Evolutionary conservation across 2,888 invertebrate species (phyloP), one percentile per base, ranked within the genome.

Genomic region (Cataglyphis rosenhaueri): DNA sequence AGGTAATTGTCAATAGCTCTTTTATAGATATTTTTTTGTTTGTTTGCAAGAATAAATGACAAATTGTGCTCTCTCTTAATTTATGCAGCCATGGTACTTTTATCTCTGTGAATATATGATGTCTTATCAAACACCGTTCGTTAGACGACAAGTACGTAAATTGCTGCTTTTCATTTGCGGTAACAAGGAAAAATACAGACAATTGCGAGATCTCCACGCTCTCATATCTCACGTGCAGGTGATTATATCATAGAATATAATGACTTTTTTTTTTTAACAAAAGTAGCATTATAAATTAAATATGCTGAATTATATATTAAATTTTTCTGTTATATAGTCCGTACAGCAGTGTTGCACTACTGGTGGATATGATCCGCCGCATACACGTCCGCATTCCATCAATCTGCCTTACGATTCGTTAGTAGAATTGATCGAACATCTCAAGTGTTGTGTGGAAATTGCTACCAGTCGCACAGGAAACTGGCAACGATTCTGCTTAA

Each of bases 21-120:
- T 52, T 35, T 75, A 12, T 9, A 48, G 18, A n/a, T 5, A 18
- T 3, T 35, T 35, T 48, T 70, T 48, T 21, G 0, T 12, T 76
- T 65, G 1, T 59, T 57, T 59, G 10, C 1, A 35, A 65, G 18
- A 65, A 59, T 71, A 64, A 9, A 44, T 44, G 18, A 70, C 38
- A n/a, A 57, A 64, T 76, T 0, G 6, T 59, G 29, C n/a, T 95
- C 94, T 86, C 57, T 76, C 29, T 29, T 73, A 29, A 64, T 41
- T 2, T 62, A 57, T 84, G 41, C 95, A 96, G 85, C 96, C 96
- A 12, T 98, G 98, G 98, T 97, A 97, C 89, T 97, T 97, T 59
- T 96, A 97, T 78, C 96, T 99, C 4, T 98, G 98, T 95, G 98
- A 98, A 93, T 98, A 98, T 93, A 98, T 98, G 98, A 98, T 99